Conservation (phyloP, 2,113 vertebrate species). For the Pampusana beccarii region DNA sequence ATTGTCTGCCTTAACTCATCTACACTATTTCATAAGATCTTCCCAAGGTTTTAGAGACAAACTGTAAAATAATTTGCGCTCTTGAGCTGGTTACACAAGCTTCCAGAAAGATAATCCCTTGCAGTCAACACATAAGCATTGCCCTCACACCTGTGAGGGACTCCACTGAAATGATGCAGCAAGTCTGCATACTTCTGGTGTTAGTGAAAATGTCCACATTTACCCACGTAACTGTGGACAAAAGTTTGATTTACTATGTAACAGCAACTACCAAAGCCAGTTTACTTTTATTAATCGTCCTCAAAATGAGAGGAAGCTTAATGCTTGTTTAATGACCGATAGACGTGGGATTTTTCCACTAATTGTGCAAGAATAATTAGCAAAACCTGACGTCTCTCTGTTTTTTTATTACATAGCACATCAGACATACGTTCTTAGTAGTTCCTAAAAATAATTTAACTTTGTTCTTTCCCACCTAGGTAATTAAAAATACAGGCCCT, state of each 20-base stretch:
- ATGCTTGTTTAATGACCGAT: neutral
- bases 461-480: neutral
- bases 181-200: neutral
- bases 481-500: neutral
- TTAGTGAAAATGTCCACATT: neutral
- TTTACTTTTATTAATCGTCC: neutral
- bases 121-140: neutral
- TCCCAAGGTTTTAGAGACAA: neutral
- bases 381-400: neutral
- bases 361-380: neutral
- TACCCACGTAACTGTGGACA: neutral
- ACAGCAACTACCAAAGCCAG: neutral
- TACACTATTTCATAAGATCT: neutral
- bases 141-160: neutral
- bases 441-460: constrained; percentile 2
- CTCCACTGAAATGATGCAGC: neutral
- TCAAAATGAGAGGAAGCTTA: neutral
- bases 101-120: neutral
- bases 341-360: neutral
- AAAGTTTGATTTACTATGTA: neutral
- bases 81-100: neutral
- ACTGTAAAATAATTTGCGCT: neutral
- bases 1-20: neutral
- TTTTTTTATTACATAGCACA: neutral
- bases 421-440: neutral